phyloP scores from a whole-genome alignment of 2,888 invertebrate species.

The Liposcelis brunnea region DNA sequence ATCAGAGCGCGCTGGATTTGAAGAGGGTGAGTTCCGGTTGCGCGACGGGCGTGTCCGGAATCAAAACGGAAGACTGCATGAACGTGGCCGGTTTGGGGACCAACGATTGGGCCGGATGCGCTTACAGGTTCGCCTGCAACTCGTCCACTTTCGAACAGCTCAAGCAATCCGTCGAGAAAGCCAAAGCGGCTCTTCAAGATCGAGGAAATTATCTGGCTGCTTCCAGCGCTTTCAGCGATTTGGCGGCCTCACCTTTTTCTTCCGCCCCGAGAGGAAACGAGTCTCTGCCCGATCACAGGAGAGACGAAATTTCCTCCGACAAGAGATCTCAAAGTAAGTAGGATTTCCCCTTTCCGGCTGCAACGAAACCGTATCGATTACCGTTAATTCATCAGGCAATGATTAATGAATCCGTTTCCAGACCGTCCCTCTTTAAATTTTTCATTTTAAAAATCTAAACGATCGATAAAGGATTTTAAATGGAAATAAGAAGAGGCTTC shows the following conservation, averaged over 20 bases:
- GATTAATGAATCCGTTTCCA: too few species aligned
- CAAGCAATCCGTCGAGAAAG: conserved; percentile 80
- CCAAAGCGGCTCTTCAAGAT: conserved; percentile 70
- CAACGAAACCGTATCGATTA: too few species aligned
- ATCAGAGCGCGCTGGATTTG: conserved; percentile 65
- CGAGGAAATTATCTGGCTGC: conserved; percentile 50
- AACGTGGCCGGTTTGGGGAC: conserved; percentile 18
- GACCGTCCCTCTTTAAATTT: too few species aligned
- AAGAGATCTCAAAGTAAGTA: conserved; percentile 5
- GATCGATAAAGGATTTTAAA: too few species aligned
- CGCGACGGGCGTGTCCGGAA: conserved; percentile 13
- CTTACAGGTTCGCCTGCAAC: conserved; percentile 55
- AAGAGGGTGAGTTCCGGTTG: conserved; percentile 35
- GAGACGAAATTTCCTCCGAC: background rate
- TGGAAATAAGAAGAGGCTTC: too few species aligned
- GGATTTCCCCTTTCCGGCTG: too few species aligned
- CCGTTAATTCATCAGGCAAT: too few species aligned
- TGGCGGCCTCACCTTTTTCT: conserved; percentile 22
- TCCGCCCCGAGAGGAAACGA: conserved; percentile 14
- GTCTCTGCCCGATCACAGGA: conserved; percentile 12
- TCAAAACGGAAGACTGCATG: conserved; percentile 32
- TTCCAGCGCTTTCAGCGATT: conserved; percentile 50
- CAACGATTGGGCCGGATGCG: conserved; percentile 27
- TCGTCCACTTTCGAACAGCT: conserved; percentile 79
- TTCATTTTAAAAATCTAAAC: too few species aligned